Percentiles rank a stretch among this genome's conserved stretches.
phyloP scores from a whole-genome alignment of 2,113 vertebrate species.

The Alouatta palliata region DNA sequence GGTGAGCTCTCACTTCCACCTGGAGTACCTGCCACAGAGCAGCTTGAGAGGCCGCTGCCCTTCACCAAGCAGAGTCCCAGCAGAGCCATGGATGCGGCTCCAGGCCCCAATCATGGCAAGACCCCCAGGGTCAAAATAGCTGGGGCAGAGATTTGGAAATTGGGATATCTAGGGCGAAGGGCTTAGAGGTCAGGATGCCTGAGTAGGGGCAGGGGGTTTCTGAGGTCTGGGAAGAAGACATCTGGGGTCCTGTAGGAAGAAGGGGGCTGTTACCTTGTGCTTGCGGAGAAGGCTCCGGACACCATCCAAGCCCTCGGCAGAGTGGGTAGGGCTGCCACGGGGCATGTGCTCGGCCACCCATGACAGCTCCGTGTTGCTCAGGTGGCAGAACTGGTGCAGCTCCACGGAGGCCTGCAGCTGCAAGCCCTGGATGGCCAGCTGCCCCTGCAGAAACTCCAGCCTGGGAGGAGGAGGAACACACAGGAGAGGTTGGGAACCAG shows the following conservation, averaged over 20 bases:
- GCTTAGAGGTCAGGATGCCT: not conserved
- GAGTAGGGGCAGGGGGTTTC: not conserved
- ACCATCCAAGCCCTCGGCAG: slow-evolving; percentile 82
- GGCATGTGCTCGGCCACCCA: slow-evolving; percentile 91
- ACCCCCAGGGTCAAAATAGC: not conserved
- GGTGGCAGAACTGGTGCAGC: slow-evolving; percentile 88
- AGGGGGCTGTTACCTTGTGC: slow-evolving; percentile 86
- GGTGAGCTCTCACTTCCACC: slow-evolving; percentile 87
- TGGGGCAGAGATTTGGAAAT: not conserved
- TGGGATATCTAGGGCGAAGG: not conserved
- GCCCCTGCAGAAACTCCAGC: slow-evolving; percentile 90
- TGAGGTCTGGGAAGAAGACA: not conserved
- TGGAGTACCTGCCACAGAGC: slow-evolving; percentile 85
- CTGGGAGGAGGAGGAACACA: slow-evolving; percentile 76
- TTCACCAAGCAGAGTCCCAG: not conserved
- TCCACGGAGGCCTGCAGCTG: slow-evolving; percentile 87
- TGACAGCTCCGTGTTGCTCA: slow-evolving; percentile 87
- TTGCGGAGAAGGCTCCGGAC: slow-evolving; percentile 87
- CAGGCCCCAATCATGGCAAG: not conserved
- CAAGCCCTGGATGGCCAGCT: slow-evolving; percentile 81
- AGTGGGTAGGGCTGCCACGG: slow-evolving; percentile 76
- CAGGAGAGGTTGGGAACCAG: not conserved
- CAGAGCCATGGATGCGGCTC: not conserved
- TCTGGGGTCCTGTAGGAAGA: not conserved
- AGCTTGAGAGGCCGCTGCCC: not conserved